Base-by-base conservation (phyloP, 2,113 vertebrate genomes). In the Oceanites oceanicus region DNA sequence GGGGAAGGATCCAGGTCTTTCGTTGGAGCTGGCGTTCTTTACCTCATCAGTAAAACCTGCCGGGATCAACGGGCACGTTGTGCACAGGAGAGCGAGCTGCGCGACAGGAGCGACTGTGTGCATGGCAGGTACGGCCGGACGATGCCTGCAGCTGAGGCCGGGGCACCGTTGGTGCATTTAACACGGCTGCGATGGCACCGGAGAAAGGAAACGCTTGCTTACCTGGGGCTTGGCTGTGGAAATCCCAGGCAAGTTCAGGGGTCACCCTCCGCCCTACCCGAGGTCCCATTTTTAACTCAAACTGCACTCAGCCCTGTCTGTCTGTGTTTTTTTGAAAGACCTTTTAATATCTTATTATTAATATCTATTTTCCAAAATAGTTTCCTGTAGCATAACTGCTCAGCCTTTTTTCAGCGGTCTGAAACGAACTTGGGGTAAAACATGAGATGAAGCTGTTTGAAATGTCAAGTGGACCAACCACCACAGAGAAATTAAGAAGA, bases 61-160 rank as follows among this genome's bases (percentile, higher is more conserved):
- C 2, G 6, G 49, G 73, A 65, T 40, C 16, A 12, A 16, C 1
- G 3, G 50, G 59, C 0, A 0, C 9, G 2, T 29, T 52, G 66
- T 1, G 12, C 26, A 4, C 23, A 5, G 67, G 58, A 19, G 56
- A 85, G 62, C 2, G 17, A 18, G 49, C 52, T 22, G 58, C 55
- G 6, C 32, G 18, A 2, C 42, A 17, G 56, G 45, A 73, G 59
- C 8, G 71, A 30, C 38, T 10, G 50, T 15, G 23, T 13, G 30
- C 3, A 1, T 5, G 44, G 49, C 6, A 10, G 15, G 50, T 38
- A 1, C 34, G 40, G 86, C 44, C 77, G 38, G 66, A 34, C 9
- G 8, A 10, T 70, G 76, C 55, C 53, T 45, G 32, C 75, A 59
- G 40, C 80, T 42, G 2, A 2, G 65, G 40, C 47, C 53, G 6